These are phyloP conservation scores for Crocallis elinguaria DNA, from an alignment of 2,888 invertebrate species.

Conservation along the genomic window DNA sequence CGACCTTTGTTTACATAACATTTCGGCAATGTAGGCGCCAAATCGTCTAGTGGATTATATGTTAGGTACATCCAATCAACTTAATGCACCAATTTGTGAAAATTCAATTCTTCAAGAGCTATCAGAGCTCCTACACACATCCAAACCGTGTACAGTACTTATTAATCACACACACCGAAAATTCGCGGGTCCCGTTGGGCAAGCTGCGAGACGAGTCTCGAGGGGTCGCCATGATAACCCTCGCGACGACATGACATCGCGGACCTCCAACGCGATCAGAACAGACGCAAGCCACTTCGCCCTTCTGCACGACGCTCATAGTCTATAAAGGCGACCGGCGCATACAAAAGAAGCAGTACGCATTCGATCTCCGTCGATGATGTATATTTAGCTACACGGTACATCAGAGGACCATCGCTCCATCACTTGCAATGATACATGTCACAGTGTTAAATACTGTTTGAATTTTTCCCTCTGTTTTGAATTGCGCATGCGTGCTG, in stretches of 20 bases:
- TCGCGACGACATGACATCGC: slow-evolving; percentile 49
- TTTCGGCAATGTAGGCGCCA: slow-evolving; percentile 19
- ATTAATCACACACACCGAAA: slow-evolving; percentile 41
- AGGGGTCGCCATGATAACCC: slow-evolving; percentile 75
- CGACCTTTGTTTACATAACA: slow-evolving; percentile 14
- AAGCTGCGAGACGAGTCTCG: slow-evolving; percentile 55
- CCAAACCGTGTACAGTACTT: background rate
- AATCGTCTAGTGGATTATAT: background rate
- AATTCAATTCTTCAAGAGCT: background rate
- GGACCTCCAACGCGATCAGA: slow-evolving; percentile 65
- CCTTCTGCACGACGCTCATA: slow-evolving; percentile 67
- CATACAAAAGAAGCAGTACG: slow-evolving; percentile 75
- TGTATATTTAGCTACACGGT: slow-evolving; percentile 58
- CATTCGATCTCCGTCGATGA: slow-evolving; percentile 73
- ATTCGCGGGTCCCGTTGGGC: slow-evolving; percentile 51
- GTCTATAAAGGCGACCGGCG: slow-evolving; percentile 77
- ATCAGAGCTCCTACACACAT: slow-evolving; percentile 12
- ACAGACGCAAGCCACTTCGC: slow-evolving; percentile 66
- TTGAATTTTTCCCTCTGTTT: slow-evolving; percentile 67
- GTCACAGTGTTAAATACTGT: slow-evolving; percentile 49
- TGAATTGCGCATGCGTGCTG: slow-evolving; percentile 69
- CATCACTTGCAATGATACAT: slow-evolving; percentile 58
- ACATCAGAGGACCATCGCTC: slow-evolving; percentile 47
- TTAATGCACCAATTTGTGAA: background rate
- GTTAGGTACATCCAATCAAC: background rate